These are phyloP conservation scores for Alosa sapidissima DNA, from an alignment of 2,797 vertebrate species.

Conservation along the genomic window DNA sequence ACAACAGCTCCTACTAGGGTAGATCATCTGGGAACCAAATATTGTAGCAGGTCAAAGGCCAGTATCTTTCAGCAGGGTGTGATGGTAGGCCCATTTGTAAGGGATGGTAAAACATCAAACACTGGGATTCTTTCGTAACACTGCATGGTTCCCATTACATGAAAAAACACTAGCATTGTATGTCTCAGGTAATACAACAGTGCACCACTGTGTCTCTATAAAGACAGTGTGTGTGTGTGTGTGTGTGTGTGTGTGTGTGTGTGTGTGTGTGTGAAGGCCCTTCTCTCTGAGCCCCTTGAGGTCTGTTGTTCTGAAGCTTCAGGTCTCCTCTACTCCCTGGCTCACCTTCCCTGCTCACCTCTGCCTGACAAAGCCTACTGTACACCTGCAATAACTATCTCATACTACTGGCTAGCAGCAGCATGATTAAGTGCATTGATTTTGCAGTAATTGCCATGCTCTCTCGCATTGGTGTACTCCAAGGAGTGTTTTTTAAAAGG, in stretches of 20 bases:
- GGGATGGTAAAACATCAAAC: background rate
- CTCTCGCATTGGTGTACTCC: conserved; percentile 25
- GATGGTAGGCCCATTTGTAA: background rate
- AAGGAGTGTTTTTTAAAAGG: conserved; percentile 54
- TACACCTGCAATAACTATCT: conserved; percentile 26
- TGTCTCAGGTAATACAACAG: no score
- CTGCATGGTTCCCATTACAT: no score
- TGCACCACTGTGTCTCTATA: no score
- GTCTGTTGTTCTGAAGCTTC: background rate
- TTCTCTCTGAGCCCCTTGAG: background rate
- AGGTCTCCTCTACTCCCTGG: background rate
- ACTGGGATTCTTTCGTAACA: background rate
- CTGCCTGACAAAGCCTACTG: conserved; percentile 31
- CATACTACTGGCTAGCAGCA: conserved; percentile 31
- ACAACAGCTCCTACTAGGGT: no score
- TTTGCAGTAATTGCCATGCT: conserved; percentile 58
- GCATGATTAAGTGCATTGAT: conserved; percentile 59
- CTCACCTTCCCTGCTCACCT: background rate
- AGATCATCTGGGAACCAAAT: no score
- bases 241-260: no score
- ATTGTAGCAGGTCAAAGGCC: no score
- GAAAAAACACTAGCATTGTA: no score
- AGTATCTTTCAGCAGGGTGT: background rate
- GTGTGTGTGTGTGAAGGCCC: no score
- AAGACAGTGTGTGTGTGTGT: no score